Percentiles rank a stretch among this genome's conserved stretches.
Conservation (phyloP, 1,140 invertebrate species). For the Andrena cerasifolii region DNA sequence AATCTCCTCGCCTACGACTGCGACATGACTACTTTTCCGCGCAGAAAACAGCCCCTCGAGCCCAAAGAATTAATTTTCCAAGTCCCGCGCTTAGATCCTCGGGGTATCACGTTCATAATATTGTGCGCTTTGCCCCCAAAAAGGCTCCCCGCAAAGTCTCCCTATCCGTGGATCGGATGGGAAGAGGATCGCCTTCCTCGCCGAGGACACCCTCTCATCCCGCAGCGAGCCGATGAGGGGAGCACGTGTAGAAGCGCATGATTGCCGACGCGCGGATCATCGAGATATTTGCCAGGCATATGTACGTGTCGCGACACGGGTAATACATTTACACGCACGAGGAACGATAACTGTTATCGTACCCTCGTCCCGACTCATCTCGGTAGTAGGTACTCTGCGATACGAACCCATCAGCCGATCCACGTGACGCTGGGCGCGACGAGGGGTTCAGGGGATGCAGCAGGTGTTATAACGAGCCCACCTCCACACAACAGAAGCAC, state of each 20-base stretch:
- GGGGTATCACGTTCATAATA: no score
- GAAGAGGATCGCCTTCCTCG: no score
- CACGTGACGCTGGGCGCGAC: constrained; percentile 28
- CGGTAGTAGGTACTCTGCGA: background rate
- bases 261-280: background rate
- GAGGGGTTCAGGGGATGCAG: constrained; percentile 44
- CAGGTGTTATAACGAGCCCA: constrained; percentile 44
- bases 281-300: background rate
- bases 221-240: background rate
- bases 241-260: constrained; percentile 24
- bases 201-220: no score
- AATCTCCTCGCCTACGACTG: no score
- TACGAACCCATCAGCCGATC: constrained; percentile 37
- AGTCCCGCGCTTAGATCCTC: no score
- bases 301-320: no score
- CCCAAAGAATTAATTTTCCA: no score
- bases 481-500: constrained; percentile 31
- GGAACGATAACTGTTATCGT: background rate
- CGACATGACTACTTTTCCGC: no score
- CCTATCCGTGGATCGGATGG: no score
- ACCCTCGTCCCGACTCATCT: background rate
- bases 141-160: no score
- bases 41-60: no score
- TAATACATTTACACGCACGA: background rate
- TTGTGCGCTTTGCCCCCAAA: no score